Evolutionary conservation across 1,140 invertebrate species (phyloP), one percentile per base, ranked within the genome.

Genomic region (Ceratitis capitata): DNA sequence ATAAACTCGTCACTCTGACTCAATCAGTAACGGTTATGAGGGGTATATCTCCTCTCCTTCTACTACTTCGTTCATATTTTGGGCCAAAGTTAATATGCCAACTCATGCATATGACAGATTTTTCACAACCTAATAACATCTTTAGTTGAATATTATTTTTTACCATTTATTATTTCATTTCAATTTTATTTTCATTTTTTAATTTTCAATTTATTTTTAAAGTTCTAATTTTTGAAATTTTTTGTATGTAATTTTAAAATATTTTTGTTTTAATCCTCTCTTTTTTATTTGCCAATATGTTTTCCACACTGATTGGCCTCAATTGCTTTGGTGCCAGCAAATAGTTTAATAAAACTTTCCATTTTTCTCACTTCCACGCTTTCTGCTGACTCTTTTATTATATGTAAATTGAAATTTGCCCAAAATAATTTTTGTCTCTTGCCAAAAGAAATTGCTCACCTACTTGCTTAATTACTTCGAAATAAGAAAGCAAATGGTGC

Each of bases 61-160:
- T n/a, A n/a, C n/a, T n/a, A n/a, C n/a, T n/a, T n/a, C n/a, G n/a
- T n/a, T n/a, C n/a, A n/a, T n/a, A n/a, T n/a, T n/a, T n/a, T 61
- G n/a, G n/a, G n/a, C n/a, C n/a, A n/a, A n/a, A n/a, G n/a, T n/a
- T n/a, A n/a, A n/a, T n/a, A n/a, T n/a, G n/a, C n/a, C n/a, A n/a
- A n/a, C n/a, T n/a, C n/a, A n/a, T 45, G 23, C 16, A 78, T 45
- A 78, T 78, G 69, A 78, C n/a, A n/a, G 35, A 47, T 78, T 78
- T 78, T 26, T 78, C 39, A 45, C 69, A 45, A 19, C 39, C 69
- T 39, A 78, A 45, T 78, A 78, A 47, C n/a, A 14, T 45, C 35
- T 35, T 78, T 78, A 56, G 23, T n/a, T n/a, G n/a, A n/a, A n/a
- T n/a, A n/a, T n/a, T n/a, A n/a, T n/a, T n/a, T n/a, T n/a, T n/a